These are phyloP conservation scores for Stegodyphus mimosarum DNA, from an alignment of 1,140 invertebrate species.

Conservation along the genomic window DNA sequence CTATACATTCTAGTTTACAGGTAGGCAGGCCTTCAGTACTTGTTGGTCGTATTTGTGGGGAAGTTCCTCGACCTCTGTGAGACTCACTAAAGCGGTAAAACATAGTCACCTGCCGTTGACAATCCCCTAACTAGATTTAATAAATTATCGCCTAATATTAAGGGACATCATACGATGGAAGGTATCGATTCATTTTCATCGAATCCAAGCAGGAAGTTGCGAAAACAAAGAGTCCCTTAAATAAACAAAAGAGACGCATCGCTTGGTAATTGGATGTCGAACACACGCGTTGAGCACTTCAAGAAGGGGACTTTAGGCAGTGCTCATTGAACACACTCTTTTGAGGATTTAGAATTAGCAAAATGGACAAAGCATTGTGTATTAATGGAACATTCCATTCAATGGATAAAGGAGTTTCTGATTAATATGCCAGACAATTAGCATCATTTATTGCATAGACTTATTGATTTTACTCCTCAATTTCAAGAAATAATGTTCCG, in stretches of 20 bases:
- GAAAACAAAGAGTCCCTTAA: conserved; percentile 15
- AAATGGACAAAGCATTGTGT: too few relatives aligned
- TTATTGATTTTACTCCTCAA: too few relatives aligned
- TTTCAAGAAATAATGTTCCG: too few relatives aligned
- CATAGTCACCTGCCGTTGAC: conserved; percentile 25
- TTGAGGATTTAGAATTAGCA: too few relatives aligned
- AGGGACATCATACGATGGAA: background rate
- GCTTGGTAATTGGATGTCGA: conserved; percentile 22
- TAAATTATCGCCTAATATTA: conserved; percentile 45
- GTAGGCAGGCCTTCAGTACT: too few relatives aligned
- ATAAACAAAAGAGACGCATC: conserved; percentile 22
- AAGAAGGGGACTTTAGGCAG: background rate
- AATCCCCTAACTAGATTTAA: conserved; percentile 26
- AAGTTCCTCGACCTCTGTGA: background rate
- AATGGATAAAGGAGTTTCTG: too few relatives aligned
- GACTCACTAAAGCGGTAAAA: conserved; percentile 6
- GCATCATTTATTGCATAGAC: too few relatives aligned
- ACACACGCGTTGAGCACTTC: background rate
- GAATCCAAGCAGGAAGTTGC: background rate
- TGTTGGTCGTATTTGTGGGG: too few relatives aligned
- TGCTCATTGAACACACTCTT: too few relatives aligned
- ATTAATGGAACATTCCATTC: too few relatives aligned
- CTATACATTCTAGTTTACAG: too few relatives aligned
- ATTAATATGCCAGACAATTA: too few relatives aligned
- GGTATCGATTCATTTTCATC: conserved; percentile 27